Conservation (phyloP, 2,113 vertebrate species). For the Zootoca vivipara region DNA sequence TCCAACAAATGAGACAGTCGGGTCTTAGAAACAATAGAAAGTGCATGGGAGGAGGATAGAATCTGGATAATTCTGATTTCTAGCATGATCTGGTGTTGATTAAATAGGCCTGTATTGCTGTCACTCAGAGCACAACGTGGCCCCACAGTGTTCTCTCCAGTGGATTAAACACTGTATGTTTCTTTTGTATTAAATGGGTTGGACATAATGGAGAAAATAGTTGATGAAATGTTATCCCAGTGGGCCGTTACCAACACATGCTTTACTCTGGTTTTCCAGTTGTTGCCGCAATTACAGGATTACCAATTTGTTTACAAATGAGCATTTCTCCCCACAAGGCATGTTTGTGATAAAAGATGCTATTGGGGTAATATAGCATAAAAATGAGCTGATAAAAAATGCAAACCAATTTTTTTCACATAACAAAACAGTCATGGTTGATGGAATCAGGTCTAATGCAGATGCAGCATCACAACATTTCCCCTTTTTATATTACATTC, state of each 20-base stretch:
- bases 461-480: constrained; percentile 16
- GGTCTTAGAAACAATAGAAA: background rate
- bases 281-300: constrained; percentile 35
- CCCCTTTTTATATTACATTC: constrained; percentile 18
- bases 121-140: background rate
- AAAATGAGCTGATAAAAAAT: constrained; percentile 22
- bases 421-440: constrained; percentile 23
- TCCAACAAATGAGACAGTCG: background rate
- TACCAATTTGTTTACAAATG: constrained; percentile 44
- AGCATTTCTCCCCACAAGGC: constrained; percentile 2
- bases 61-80: background rate
- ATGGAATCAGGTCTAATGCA: constrained; percentile 44
- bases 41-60: background rate
- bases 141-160: background rate
- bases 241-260: constrained; percentile 39
- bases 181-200: constrained; percentile 31
- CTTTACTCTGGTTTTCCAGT: constrained; percentile 30
- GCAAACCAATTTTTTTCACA: background rate
- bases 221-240: constrained; percentile 30
- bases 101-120: constrained; percentile 4
- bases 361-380: constrained; percentile 35
- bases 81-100: background rate
- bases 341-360: constrained; percentile 24
- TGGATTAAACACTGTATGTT: constrained; percentile 26
- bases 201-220: constrained; percentile 29